phyloP scores from a whole-genome alignment of 92 coral and sea anemone genomes.

The Paragorgia papillata region DNA sequence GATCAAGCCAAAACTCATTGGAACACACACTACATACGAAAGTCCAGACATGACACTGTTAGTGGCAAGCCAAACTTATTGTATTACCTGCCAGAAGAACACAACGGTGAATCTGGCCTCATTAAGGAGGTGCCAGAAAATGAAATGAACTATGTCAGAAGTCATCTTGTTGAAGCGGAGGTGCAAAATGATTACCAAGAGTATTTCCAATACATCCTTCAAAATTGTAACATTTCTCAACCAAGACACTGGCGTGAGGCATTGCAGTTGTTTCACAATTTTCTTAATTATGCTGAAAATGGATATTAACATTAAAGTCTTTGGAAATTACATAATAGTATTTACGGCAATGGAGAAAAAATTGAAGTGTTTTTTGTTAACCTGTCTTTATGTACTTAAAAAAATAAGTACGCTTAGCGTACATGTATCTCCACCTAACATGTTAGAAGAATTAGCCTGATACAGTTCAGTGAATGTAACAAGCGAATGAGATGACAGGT shows the following conservation, averaged over 20 bases:
- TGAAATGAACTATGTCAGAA: conserved; percentile 29
- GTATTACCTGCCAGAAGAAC: conserved; percentile 48
- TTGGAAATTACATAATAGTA: no score
- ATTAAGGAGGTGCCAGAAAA: conserved; percentile 44
- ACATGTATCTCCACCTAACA: no score
- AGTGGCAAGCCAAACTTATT: conserved; percentile 51
- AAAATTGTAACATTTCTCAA: neutral
- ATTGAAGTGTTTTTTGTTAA: no score
- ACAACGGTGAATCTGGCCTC: conserved; percentile 43
- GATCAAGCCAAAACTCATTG: conserved; percentile 22
- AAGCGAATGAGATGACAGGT: no score
- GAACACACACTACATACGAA: conserved; percentile 42
- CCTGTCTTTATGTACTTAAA: no score
- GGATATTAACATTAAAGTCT: no score
- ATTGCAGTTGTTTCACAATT: conserved; percentile 19
- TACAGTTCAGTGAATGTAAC: no score
- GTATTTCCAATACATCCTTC: conserved; percentile 50
- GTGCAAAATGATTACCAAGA: conserved; percentile 47
- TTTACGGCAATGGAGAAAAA: no score
- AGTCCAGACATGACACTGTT: conserved; percentile 49
- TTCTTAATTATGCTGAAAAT: neutral
- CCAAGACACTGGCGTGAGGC: conserved; percentile 30
- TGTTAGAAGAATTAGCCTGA: no score
- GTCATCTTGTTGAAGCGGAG: conserved; percentile 26
- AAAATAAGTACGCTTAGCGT: no score